A percentile compares a stretch with the other conserved stretches of the same genome.
Conservation (phyloP, 2,113 vertebrate species). For the Etia nguti region DNA sequence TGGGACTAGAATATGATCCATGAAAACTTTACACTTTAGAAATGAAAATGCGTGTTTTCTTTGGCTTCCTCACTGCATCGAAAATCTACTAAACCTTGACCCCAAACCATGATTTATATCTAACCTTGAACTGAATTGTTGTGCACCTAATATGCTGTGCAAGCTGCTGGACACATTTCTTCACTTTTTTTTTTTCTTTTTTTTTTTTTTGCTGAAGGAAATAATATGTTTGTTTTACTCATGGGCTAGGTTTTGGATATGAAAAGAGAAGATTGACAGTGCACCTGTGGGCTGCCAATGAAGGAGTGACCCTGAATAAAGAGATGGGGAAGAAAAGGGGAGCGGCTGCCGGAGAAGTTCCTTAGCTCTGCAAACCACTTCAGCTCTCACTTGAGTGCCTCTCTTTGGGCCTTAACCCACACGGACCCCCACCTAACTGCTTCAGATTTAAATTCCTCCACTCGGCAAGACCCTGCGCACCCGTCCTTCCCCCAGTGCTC, state of each 20-base stretch:
- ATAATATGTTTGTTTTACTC: conserved; percentile 58
- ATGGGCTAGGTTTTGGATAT: conserved; percentile 13
- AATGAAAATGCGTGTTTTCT: not conserved
- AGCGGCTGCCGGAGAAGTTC: conserved; percentile 30
- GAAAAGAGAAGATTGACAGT: conserved; percentile 56
- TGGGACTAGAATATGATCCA: not conserved
- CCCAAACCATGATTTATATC: not conserved
- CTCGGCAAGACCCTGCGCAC: conserved; percentile 78
- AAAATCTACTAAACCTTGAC: not conserved
- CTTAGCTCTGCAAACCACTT: conserved; percentile 84
- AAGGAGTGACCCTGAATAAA: conserved; percentile 46
- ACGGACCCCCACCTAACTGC: conserved; percentile 83
- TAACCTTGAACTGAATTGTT: not conserved
- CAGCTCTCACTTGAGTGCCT: conserved; percentile 99
- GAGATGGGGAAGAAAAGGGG: not conserved
- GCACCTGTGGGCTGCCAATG: conserved; percentile 63
- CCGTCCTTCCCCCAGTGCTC: conserved; percentile 42
- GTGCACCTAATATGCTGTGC: not conserved
- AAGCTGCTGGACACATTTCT: not conserved
- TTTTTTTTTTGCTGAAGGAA: not conserved
- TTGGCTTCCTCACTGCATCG: not conserved
- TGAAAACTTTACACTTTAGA: not conserved
- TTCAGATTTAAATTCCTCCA: conserved; percentile 97
- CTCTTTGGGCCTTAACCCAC: conserved; percentile 84
- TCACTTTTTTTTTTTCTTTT: not conserved